These are phyloP conservation scores for Idaea biselata DNA, from an alignment of 2,888 invertebrate species.

Conservation along the genomic window DNA sequence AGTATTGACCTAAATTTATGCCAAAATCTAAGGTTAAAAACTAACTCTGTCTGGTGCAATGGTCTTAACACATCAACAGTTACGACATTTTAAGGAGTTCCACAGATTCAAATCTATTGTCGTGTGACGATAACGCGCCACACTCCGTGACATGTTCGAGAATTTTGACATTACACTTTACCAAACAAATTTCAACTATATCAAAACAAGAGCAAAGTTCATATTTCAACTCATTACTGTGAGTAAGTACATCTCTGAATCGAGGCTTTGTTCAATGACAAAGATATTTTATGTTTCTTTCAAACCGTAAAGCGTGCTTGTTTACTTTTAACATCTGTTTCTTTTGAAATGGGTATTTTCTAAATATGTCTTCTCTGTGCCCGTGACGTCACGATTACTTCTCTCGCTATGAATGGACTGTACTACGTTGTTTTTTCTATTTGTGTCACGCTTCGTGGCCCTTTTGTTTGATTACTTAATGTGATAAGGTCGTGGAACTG, in stretches of 20 bases:
- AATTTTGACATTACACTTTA: slow-evolving; percentile 36
- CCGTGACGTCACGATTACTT: slow-evolving; percentile 41
- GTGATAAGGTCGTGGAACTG: slow-evolving; percentile 22
- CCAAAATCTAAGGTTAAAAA: too few relatives aligned
- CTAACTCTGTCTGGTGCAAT: slow-evolving; percentile 12
- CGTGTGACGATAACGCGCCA: slow-evolving; percentile 64
- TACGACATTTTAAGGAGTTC: slow-evolving; percentile 67
- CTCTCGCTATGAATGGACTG: slow-evolving; percentile 38
- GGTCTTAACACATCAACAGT: slow-evolving; percentile 52
- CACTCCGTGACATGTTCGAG: slow-evolving; percentile 49
- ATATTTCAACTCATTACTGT: background rate
- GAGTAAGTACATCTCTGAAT: background rate
- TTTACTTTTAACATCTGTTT: slow-evolving; percentile 24
- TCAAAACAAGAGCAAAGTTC: background rate
- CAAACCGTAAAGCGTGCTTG: slow-evolving; percentile 16
- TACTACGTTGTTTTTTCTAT: slow-evolving; percentile 28
- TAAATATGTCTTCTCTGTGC: slow-evolving; percentile 39
- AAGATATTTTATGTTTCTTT: slow-evolving; percentile 23
- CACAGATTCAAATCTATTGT: slow-evolving; percentile 68
- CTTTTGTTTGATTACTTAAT: slow-evolving; percentile 26
- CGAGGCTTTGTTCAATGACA: slow-evolving; percentile 19
- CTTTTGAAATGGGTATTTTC: slow-evolving; percentile 31
- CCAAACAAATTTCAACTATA: slow-evolving; percentile 5
- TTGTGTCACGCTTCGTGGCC: slow-evolving; percentile 24
- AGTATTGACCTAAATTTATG: too few relatives aligned